Base-by-base conservation (phyloP, 2,888 invertebrate species). In the Myopa testacea region DNA sequence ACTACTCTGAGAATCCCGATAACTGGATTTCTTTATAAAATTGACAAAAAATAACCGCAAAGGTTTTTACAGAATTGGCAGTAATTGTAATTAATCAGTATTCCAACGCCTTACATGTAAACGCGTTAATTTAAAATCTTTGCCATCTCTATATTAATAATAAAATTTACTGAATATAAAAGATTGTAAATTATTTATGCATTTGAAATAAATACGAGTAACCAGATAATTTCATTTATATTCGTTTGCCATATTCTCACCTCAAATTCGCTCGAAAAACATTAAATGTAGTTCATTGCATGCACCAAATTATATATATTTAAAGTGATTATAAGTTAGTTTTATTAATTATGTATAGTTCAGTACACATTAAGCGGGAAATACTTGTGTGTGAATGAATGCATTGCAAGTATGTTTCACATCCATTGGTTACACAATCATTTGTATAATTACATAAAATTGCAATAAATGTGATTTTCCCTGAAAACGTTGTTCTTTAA, bases 101-200 rank as follows among this genome's bases (percentile, higher is more conserved):
- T 62, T 19, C 34, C 26, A 62, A 26, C 62, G 26, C 19, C 34
- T 10, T 26, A 19, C 19, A 19, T 62, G 34, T 62, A 62, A 10
- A 34, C n/a, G 34, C 26, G 62, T 62, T 8, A 26, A n/a, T 62
- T 62, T 19, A 26, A 62, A 8, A 45, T 8, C 10, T 45, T 62
- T 26, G 19, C 62, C 62, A 62, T 62, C 34, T 26, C 26, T 62
- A 10, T 62, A 26, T 62, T 62, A 62, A 62, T 62, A 19, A 6
- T 19, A 62, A 19, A 26, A 26, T 62, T 62, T 62, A 62, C n/a
- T 62, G 26, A 62, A 62, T 62, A 62, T 26, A 26, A 62, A 34
- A 62, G 62, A 62, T n/a, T 62, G 62, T 58, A 58, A n/a, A 26
- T 62, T n/a, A 62, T 65, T 65, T 38, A 65, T 38, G 37, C 37